phyloP scores from a whole-genome alignment of 2,113 vertebrate genomes.

The Fulica atra region DNA sequence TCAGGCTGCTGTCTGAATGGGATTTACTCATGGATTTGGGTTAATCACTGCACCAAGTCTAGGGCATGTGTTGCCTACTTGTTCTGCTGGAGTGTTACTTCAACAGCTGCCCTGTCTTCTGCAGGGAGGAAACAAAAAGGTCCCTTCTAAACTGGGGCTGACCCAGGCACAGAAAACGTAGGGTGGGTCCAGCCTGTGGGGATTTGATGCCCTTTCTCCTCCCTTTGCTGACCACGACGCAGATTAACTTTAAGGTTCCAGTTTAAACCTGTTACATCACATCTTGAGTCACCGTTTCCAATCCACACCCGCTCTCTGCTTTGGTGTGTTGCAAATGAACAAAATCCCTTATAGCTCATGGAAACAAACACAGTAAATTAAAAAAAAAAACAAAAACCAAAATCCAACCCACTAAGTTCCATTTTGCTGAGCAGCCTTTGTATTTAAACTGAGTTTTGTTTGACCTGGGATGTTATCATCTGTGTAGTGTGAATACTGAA shows the following conservation, averaged over 20 bases:
- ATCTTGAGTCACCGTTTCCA: conserved; percentile 38
- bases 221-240: background rate
- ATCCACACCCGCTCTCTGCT: background rate
- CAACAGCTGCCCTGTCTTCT: rapidly evolving
- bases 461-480: background rate
- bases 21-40: background rate
- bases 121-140: background rate
- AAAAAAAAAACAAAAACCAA: background rate
- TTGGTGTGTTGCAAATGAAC: background rate
- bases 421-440: background rate
- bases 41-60: background rate
- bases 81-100: background rate
- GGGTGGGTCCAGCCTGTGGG: background rate
- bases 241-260: background rate
- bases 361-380: background rate
- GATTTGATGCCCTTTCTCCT: conserved; percentile 4
- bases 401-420: background rate
- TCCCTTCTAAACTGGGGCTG: background rate
- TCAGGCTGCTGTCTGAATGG: background rate
- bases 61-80: background rate
- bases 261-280: conserved; percentile 23
- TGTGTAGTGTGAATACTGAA: background rate
- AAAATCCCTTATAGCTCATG: background rate
- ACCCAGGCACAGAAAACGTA: background rate
- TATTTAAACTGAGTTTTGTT: background rate